These are phyloP conservation scores for Parazoanthus darwini DNA, from an alignment of 92 coral and sea anemone genomes.

Conservation along the genomic window DNA sequence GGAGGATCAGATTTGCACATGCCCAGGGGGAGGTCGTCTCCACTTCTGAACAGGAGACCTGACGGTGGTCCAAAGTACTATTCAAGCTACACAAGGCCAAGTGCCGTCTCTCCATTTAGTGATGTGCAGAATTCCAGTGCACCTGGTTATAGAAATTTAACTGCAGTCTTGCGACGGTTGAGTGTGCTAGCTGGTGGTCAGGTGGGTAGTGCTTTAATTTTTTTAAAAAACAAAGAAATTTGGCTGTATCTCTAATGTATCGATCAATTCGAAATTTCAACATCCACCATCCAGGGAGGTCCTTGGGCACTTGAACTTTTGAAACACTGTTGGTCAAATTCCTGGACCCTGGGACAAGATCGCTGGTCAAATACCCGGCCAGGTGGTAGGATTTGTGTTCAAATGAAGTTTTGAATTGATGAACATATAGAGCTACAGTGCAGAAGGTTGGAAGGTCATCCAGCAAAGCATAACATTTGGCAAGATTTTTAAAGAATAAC, in stretches of 20 bases:
- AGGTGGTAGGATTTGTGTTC: too few relatives aligned
- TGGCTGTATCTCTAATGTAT: background rate
- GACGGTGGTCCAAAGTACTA: slow-evolving; percentile 7
- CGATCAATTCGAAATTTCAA: too few relatives aligned
- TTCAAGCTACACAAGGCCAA: slow-evolving; percentile 41
- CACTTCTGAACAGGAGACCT: slow-evolving; percentile 45
- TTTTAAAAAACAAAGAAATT: too few relatives aligned
- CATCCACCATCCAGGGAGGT: too few relatives aligned
- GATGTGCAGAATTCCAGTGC: slow-evolving; percentile 46
- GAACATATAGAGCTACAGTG: background rate
- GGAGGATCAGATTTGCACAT: slow-evolving; percentile 45
- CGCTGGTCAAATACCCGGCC: too few relatives aligned
- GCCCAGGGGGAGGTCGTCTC: slow-evolving; percentile 69
- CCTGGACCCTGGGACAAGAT: too few relatives aligned
- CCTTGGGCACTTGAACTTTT: too few relatives aligned
- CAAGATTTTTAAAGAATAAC: too few relatives aligned
- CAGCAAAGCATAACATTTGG: background rate
- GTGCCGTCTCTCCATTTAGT: slow-evolving; percentile 24
- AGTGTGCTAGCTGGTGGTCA: slow-evolving; percentile 80
- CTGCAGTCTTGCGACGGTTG: slow-evolving; percentile 75
- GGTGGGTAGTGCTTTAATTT: slow-evolving; percentile 37
- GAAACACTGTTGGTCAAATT: too few relatives aligned
- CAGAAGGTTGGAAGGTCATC: background rate
- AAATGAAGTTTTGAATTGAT: too few relatives aligned
- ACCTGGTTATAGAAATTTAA: slow-evolving; percentile 66